Base-by-base conservation (phyloP, 2,113 vertebrate species). In the Colinus virginianus region DNA sequence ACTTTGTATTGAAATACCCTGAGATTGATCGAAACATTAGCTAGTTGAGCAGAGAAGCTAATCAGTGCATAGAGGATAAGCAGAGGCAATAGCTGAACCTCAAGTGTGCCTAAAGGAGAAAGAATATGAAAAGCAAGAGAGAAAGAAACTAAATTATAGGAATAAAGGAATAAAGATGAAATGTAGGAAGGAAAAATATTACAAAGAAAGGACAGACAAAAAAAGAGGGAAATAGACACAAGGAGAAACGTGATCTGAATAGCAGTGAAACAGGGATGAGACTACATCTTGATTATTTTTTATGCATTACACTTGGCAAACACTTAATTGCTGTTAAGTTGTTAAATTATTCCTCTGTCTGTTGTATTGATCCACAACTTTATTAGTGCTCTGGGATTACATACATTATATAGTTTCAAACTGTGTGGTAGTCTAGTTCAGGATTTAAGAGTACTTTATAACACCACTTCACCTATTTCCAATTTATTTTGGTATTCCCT, bases 321-420 rank as follows among this genome's bases (percentile, higher is more conserved):
- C 6, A 2, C 32, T 49, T 89, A 91, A 87, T 85, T 93, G 63
- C 59, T 79, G 30, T 51, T 67, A 79, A 63, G 13, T 89, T 91
- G 21, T 90, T 92, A 81, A 91, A 93, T 93, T 93, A 93, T 87
- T 92, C 25, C 25, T 91, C 67, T 51, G 32, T 89, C 43, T 83
- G 22, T 38, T 67, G 55, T 90, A 94, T 70, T 80, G 92, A 94
- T 95, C 76, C 49, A 74, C 51, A 72, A 46, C 91, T 87, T 95
- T 78, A 94, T 96, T 91, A 92, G 67, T 70, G 55, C 2, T 1
- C 15, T 93, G 79, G 87, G 76, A 87, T 85, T 88, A 28, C 34
- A 82, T 46, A 79, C 13, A 23, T 85, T 79, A 91, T 70, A 63
- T 85, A 66, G 56, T 89, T 92, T 49, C 64, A 78, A 90, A 49